Evolutionary conservation across 2,888 invertebrate genomes (phyloP).

Genomic region (Cephus rjabovi): DNA sequence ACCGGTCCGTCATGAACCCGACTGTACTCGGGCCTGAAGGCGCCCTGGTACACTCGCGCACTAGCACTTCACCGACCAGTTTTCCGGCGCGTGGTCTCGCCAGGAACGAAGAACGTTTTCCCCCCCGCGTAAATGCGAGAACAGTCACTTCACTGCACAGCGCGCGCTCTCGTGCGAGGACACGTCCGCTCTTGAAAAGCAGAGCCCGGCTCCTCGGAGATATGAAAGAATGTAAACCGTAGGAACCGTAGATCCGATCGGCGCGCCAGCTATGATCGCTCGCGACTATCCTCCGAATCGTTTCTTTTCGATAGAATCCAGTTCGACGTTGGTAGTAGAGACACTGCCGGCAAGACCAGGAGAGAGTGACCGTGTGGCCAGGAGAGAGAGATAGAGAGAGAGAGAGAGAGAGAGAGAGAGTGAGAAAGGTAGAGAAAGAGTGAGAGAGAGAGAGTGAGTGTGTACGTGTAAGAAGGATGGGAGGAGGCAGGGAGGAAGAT

Average conservation of each 20-base stretch:
- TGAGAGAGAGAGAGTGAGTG: slow-evolving; percentile 26
- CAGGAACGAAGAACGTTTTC: no score
- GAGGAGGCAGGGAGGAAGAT: slow-evolving; percentile 22
- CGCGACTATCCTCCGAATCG: slow-evolving; percentile 66
- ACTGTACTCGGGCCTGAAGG: slow-evolving; percentile 24
- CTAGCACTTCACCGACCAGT: slow-evolving; percentile 30
- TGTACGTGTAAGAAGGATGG: slow-evolving; percentile 33
- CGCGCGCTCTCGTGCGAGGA: no score
- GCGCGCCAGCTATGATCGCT: slow-evolving; percentile 67
- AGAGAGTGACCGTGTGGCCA: slow-evolving; percentile 25
- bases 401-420: slow-evolving; percentile 13
- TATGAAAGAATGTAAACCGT: no score
- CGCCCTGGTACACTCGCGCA: slow-evolving; percentile 33
- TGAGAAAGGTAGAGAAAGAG: slow-evolving; percentile 31
- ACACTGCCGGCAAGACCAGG: slow-evolving; percentile 17
- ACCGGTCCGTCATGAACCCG: slow-evolving; percentile 10
- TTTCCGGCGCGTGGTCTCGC: slow-evolving; percentile 2
- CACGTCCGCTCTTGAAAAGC: no score
- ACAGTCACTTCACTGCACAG: no score
- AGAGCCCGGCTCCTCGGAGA: no score
- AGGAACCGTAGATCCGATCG: slow-evolving; percentile 54
- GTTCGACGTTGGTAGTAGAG: slow-evolving; percentile 39
- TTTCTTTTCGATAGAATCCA: slow-evolving; percentile 65
- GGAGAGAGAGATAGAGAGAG: slow-evolving; percentile 29
- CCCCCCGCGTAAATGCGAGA: no score